Conservation (phyloP, 92 coral and sea anemone genomes). For the Epizoanthus ramosus region DNA sequence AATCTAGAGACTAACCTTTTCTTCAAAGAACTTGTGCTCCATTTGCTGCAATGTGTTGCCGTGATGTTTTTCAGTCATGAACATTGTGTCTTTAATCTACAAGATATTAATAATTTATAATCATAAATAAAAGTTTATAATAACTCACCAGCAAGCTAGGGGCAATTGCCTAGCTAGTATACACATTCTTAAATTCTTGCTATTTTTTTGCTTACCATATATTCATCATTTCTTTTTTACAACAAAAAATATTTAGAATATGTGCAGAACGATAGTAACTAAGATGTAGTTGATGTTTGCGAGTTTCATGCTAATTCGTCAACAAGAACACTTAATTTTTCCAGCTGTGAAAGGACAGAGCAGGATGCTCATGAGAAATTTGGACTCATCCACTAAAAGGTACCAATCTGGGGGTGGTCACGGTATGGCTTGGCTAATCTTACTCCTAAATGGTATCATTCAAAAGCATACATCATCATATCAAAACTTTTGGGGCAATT, state of each 20-base stretch:
- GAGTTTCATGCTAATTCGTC: neutral
- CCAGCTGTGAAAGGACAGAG: neutral
- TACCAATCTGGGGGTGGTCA: no score
- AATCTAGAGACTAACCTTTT: slow-evolving; percentile 64
- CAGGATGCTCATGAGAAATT: neutral
- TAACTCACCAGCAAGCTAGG: no score
- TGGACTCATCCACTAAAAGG: no score
- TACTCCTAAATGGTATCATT: no score
- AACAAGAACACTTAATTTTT: neutral
- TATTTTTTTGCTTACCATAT: no score
- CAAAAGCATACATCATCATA: no score
- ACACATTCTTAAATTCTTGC: no score
- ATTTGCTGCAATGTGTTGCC: slow-evolving; percentile 87
- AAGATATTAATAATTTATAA: neutral
- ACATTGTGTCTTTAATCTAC: slow-evolving; percentile 96
- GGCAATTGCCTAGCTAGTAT: no score
- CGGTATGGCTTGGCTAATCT: no score
- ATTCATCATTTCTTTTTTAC: neutral
- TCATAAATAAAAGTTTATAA: neutral
- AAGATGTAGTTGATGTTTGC: neutral
- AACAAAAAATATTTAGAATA: neutral
- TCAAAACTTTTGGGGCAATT: no score
- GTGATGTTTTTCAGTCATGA: slow-evolving; percentile 84
- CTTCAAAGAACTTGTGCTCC: slow-evolving; percentile 99
- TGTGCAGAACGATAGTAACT: no score